Evolutionary conservation across 2,797 vertebrate species (phyloP).

Genomic region (Acanthornis magna): DNA sequence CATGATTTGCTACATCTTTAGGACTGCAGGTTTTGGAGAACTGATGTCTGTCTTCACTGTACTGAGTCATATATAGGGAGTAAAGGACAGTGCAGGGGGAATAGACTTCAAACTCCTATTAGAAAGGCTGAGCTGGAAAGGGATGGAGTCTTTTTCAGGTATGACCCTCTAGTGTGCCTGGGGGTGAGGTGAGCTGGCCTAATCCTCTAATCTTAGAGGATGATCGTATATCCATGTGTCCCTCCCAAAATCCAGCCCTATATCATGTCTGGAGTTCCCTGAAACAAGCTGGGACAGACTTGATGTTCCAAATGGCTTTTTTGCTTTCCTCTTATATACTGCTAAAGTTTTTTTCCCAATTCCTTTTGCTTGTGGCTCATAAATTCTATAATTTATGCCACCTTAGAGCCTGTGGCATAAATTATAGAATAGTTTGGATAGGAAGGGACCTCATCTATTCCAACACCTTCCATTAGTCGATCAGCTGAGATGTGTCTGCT

Average conservation of each 20-base stretch:
- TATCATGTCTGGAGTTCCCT: neutral
- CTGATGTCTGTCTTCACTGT: neutral
- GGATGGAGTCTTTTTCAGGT: neutral
- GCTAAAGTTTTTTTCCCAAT: neutral
- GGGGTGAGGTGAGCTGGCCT: neutral
- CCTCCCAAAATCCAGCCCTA: neutral
- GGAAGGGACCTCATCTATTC: neutral
- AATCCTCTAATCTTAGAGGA: neutral
- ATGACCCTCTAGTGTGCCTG: neutral
- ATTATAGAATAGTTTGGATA: neutral
- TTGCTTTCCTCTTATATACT: neutral
- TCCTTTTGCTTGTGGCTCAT: neutral
- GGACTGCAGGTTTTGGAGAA: neutral
- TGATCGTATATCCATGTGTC: too few species aligned
- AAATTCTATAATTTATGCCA: neutral
- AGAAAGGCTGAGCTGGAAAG: neutral
- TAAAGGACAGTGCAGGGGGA: neutral
- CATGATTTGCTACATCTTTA: neutral
- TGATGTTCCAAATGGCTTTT: neutral
- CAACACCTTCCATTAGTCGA: neutral
- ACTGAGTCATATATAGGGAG: accelerated
- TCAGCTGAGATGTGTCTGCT: neutral
- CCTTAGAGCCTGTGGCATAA: neutral
- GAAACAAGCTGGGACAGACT: neutral
- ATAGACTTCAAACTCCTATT: neutral